Percentiles rank a stretch among this genome's conserved stretches.
phyloP scores from a whole-genome alignment of 2,113 vertebrate species.

The Mionectes macconnelli region DNA sequence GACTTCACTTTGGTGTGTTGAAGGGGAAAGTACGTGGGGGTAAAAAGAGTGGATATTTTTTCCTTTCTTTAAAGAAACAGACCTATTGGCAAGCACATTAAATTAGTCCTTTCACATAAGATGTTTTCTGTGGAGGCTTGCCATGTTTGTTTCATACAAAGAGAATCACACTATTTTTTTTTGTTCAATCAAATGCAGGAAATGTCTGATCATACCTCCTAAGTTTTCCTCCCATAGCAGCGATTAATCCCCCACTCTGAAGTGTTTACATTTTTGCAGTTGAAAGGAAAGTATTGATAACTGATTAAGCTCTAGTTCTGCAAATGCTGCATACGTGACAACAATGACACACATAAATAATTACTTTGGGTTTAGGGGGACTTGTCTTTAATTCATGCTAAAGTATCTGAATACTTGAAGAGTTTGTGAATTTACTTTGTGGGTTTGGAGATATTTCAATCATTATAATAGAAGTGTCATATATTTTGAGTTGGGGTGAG shows the following conservation, averaged over 20 bases:
- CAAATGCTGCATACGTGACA: background rate
- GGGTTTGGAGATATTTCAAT: too few species aligned
- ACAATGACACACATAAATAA: background rate
- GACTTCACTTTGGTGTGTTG: background rate
- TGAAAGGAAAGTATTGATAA: slow-evolving; percentile 4
- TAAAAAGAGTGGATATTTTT: background rate
- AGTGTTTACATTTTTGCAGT: background rate
- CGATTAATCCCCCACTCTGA: slow-evolving; percentile 6
- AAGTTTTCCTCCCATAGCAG: background rate
- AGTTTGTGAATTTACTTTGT: background rate
- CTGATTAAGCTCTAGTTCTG: background rate
- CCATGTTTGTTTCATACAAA: slow-evolving; percentile 10
- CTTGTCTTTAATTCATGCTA: background rate
- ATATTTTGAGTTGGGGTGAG: background rate
- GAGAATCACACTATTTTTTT: background rate
- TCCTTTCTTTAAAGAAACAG: background rate
- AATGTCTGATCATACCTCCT: background rate
- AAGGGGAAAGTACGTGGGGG: background rate
- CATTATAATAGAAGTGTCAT: background rate
- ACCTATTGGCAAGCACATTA: background rate
- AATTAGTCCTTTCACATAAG: background rate
- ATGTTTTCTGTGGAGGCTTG: slow-evolving; percentile 13
- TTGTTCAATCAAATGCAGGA: background rate
- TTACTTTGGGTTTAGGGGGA: background rate
- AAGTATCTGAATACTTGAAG: background rate